These are phyloP conservation scores for Odontesthes bonariensis DNA, from an alignment of 2,113 vertebrate genomes.

Conservation along the genomic window DNA sequence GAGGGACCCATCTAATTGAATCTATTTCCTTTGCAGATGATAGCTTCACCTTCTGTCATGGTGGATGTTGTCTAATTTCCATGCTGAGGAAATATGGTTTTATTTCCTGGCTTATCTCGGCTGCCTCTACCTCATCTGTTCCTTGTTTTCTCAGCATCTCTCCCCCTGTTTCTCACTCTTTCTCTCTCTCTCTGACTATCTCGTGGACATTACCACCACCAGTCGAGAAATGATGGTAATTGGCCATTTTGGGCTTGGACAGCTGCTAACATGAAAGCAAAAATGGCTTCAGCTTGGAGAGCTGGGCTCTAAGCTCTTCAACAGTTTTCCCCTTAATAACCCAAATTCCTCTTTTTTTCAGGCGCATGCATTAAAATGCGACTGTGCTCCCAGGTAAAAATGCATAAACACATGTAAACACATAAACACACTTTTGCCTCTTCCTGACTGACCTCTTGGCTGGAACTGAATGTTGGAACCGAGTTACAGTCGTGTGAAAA, in stretches of 20 bases:
- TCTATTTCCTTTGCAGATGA: conserved; percentile 77
- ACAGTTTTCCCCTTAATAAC: conserved; percentile 65
- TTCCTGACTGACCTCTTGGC: conserved; percentile 15
- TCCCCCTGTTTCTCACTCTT: conserved; percentile 7
- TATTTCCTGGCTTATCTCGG: conserved; percentile 72
- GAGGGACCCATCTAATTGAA: conserved; percentile 75
- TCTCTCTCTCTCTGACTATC: conserved; percentile 38
- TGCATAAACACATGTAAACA: conserved; percentile 28
- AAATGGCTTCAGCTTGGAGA: conserved; percentile 72
- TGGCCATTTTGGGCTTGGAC: conserved; percentile 79
- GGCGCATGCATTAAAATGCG: conserved; percentile 40
- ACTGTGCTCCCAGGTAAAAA: conserved; percentile 25
- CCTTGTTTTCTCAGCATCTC: conserved; percentile 28
- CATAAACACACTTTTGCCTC: conserved; percentile 15
- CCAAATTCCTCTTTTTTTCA: conserved; percentile 38
- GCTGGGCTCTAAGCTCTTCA: conserved; percentile 70
- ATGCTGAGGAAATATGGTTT: conserved; percentile 71
- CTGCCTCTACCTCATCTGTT: conserved; percentile 69
- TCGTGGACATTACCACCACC: conserved; percentile 68
- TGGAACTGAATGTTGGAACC: conserved; percentile 36
- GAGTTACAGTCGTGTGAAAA: not conserved
- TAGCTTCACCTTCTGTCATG: conserved; percentile 78
- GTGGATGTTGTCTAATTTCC: conserved; percentile 76
- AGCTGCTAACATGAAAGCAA: conserved; percentile 81
- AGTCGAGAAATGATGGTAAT: conserved; percentile 81